Percentiles rank a stretch among this genome's conserved stretches.
phyloP scores from a whole-genome alignment of 35 echinoderm and acorn worm genomes.

The Apostichopus japonicus region DNA sequence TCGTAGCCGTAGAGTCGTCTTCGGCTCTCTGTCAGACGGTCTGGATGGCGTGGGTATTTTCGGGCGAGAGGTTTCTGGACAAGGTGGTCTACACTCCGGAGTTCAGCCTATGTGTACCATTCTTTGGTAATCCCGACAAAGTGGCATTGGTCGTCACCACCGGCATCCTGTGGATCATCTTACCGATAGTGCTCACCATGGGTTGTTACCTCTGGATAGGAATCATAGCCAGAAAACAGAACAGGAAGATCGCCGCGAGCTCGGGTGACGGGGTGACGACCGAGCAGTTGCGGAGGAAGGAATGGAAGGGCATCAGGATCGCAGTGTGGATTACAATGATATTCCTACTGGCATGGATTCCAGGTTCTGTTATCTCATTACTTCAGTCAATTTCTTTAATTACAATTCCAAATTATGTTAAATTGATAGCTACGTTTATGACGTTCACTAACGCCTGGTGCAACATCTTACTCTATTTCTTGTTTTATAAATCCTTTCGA shows the following conservation, averaged over 20 bases:
- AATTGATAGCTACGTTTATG: neutral
- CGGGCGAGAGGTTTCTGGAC: neutral
- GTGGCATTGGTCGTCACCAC: neutral
- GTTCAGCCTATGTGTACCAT: neutral
- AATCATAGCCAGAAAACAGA: neutral
- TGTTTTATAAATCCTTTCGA: neutral
- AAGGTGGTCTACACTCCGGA: neutral
- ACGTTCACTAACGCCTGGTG: neutral
- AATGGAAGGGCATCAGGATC: constrained; percentile 19
- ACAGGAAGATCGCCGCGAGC: neutral
- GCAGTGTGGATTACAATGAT: neutral
- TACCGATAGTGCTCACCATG: neutral
- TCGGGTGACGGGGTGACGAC: neutral
- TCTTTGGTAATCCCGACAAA: neutral
- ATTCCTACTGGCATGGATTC: neutral
- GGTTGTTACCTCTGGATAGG: neutral
- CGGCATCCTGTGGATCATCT: neutral
- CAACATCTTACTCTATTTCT: neutral
- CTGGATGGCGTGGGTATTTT: neutral
- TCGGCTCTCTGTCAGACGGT: neutral
- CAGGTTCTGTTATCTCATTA: neutral
- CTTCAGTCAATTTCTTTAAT: neutral
- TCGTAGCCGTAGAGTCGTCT: neutral
- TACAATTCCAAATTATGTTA: neutral
- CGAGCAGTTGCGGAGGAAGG: neutral